Base-by-base conservation (phyloP, 30 jellyfish, hydroid and myxozoan species). In the Clytia hemisphaerica region DNA sequence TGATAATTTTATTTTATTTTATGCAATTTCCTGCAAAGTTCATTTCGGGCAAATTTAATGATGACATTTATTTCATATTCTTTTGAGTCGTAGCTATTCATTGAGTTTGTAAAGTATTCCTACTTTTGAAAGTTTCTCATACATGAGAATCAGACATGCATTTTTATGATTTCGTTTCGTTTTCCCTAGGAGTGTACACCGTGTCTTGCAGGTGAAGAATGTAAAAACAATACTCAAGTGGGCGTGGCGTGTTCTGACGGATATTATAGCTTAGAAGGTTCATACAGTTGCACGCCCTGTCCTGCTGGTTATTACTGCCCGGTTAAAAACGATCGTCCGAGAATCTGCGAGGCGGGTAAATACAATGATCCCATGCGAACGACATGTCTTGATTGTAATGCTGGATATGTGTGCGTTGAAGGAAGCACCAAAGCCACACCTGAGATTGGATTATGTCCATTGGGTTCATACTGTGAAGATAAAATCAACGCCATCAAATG, bases 341-440 rank as follows among this genome's bases (percentile, higher is more conserved):
- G 60, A 24, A 66, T 66, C 9, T 91, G 99, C 58, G 82, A 86
- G 3, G 80, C 84, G 18, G 99, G 99, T 16, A 81, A 67, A 19
- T 91, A 91, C 80, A 82, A 87, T 57, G 77, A 82, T 47, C 37
- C 79, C 19, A 68, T 94, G 12, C 75, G 94, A 58, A 71, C 89
- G 7, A 26, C 82, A 1, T 91, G 99, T 50, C 38, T 83, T 2
- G 77, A 83, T 15, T 91, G 99, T 53, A 29, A 73, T 4, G 60
- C 75, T 1, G 99, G 99, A 18, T 91, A 91, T 55, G 24, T 77
- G 0, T 91, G 99, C 84, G 58, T 46, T n/a, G 92, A 70, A 44
- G 99, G 99, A 3, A 91, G 99, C 67, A 74, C 79, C 6, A 40
- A 84, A 16, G 75, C 95, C 10, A 60, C 53, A 2, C 99, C 99